phyloP scores from a whole-genome alignment of 2,797 vertebrate species.

The Enteromius fasciolatus region DNA sequence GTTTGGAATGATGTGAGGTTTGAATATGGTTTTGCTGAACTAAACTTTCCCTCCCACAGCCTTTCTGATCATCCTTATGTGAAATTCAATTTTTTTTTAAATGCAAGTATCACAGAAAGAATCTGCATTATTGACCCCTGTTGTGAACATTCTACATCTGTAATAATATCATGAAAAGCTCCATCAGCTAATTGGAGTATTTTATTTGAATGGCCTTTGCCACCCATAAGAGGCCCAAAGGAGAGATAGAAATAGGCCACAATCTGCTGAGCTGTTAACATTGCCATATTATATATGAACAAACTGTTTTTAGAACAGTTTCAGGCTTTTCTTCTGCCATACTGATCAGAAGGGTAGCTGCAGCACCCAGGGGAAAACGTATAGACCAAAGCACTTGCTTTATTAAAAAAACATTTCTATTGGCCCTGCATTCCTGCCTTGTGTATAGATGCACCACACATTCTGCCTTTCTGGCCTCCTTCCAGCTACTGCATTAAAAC shows the following conservation, averaged over 20 bases:
- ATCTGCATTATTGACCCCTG: conserved; percentile 5
- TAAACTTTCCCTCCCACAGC: neutral
- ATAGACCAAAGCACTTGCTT: conserved; percentile 9
- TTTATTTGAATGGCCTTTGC: conserved; percentile 26
- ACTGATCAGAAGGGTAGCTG: conserved; percentile 2
- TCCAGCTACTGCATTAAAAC: conserved; percentile 37
- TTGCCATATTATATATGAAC: conserved; percentile 10
- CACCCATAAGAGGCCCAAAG: conserved; percentile 23
- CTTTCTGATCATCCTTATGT: neutral
- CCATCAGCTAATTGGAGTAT: conserved; percentile 39
- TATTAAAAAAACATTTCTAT: conserved; percentile 21
- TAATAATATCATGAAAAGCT: conserved; percentile 26
- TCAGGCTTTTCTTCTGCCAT: neutral
- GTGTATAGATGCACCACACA: conserved; percentile 13
- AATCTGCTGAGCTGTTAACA: conserved; percentile 31
- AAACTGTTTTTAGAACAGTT: conserved; percentile 4
- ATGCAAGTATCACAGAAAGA: neutral
- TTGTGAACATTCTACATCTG: conserved; percentile 7
- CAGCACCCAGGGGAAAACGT: neutral
- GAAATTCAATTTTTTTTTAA: neutral
- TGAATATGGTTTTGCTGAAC: neutral
- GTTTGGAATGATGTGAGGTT: neutral
- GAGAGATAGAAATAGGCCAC: conserved; percentile 28
- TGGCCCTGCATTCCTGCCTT: neutral
- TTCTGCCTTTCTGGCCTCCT: conserved; percentile 20